Evolutionary conservation across 2,888 invertebrate species (phyloP), one percentile per base, ranked within the genome.

Genomic region (Drosophila imparisetae): DNA sequence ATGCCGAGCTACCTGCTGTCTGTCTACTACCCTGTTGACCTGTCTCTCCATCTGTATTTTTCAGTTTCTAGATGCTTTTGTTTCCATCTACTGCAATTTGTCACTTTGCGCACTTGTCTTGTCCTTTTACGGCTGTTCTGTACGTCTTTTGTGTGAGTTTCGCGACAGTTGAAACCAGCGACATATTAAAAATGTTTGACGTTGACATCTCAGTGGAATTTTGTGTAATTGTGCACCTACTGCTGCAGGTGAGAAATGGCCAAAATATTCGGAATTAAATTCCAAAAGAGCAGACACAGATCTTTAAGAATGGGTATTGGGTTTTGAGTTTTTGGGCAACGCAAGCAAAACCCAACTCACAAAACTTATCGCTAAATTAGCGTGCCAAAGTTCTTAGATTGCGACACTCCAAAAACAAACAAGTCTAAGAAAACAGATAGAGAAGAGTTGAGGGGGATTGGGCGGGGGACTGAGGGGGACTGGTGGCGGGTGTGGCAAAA

Each of bases 311-410:
- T 11, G 15, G 40, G 6, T 30, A 0, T 29, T 15, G 34, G 13
- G 15, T 8, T 45, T 24, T 34, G 11, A 24, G 24, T 1, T 34
- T 45, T 45, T 24, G 15, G 2, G 11, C 30, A 60, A 59, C 49
- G 42, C 61, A 29, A 52, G 42, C 66, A 30, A 59, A 70, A 59
- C 66, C 83, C 70, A 62, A 71, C 72, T 83, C 83, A 77, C 48
- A 63, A 65, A 77, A 75, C 76, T 78, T 85, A 83, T 69, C 80
- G 76, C 78, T 78, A 83, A 88, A 85, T 88, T 83, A 83, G 79
- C 84, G 72, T 77, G 69, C 62, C 73, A 75, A 75, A 86, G 75
- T 75, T 71, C 59, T 53, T 52, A 72, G 75, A 80, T 79, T 82
- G 77, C 74, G 79, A 82, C 77, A 80, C 68, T 60, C 60, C 40